Evolutionary conservation across 1,140 invertebrate species (phyloP).

Genomic region (Calliphora vicina): DNA sequence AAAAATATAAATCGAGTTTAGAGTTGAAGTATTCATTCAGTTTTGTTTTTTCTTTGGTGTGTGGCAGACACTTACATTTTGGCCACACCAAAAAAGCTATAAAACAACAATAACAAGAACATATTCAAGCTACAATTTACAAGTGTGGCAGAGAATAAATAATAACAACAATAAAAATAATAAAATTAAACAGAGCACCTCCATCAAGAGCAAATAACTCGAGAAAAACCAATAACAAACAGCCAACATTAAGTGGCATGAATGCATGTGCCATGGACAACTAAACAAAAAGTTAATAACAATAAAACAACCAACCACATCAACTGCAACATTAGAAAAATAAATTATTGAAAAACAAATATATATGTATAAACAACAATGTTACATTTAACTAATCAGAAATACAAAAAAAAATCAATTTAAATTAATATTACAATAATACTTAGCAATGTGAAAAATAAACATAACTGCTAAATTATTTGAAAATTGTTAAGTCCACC

Average conservation of each 20-base stretch:
- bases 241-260: not conserved
- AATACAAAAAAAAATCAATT: not conserved
- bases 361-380: not conserved
- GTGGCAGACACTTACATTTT: not conserved
- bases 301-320: not conserved
- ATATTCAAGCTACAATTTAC: not conserved
- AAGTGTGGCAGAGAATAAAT: not conserved
- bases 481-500: too few relatives aligned
- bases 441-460: too few relatives aligned
- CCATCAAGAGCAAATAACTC: not conserved
- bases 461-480: too few relatives aligned
- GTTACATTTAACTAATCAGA: not conserved
- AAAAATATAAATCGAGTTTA: constrained; percentile 41
- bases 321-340: not conserved
- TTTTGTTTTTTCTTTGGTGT: not conserved
- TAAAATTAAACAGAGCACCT: not conserved
- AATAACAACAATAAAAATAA: not conserved
- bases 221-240: not conserved
- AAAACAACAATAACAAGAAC: constrained; percentile 1
- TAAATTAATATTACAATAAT: too few relatives aligned
- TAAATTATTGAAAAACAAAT: not conserved
- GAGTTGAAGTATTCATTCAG: not conserved
- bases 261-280: not conserved
- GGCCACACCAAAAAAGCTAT: constrained; percentile 19
- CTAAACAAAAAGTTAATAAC: not conserved